Evolutionary conservation across 2,888 invertebrate genomes (phyloP).

Genomic region (Buathra laborator): DNA sequence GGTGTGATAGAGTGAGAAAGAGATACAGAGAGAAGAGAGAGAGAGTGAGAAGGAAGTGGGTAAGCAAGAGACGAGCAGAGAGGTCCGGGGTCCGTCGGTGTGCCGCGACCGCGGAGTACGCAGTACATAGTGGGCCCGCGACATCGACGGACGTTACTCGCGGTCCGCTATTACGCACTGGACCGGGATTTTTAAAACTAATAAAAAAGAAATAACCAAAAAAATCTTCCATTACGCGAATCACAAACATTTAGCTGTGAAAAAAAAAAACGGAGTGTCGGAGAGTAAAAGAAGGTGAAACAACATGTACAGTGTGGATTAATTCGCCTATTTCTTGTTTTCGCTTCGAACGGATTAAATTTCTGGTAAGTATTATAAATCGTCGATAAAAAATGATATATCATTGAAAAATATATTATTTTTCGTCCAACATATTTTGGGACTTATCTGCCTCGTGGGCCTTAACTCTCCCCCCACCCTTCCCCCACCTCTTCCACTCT

Average conservation of each 20-base stretch:
- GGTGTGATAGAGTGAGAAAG: slow-evolving; percentile 47
- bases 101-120: slow-evolving; percentile 70
- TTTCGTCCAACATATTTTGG: slow-evolving; percentile 4
- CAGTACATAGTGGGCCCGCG: slow-evolving; percentile 72
- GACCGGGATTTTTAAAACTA: slow-evolving; percentile 32
- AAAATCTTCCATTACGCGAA: background rate
- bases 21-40: slow-evolving; percentile 41
- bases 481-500: background rate
- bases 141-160: slow-evolving; percentile 69
- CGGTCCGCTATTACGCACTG: slow-evolving; percentile 62
- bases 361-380: slow-evolving; percentile 45
- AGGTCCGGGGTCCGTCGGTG: slow-evolving; percentile 73
- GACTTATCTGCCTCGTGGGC: background rate
- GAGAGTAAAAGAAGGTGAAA: slow-evolving; percentile 32
- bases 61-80: slow-evolving; percentile 76
- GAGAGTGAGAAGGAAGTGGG: slow-evolving; percentile 65
- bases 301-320: slow-evolving; percentile 63
- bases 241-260: background rate
- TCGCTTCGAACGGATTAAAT: slow-evolving; percentile 36
- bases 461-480: background rate
- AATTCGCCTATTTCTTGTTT: slow-evolving; percentile 41
- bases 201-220: background rate
- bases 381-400: background rate
- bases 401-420: background rate
- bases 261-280: slow-evolving; percentile 30